Evolutionary conservation across 2,888 invertebrate genomes (phyloP).

Genomic region (Ennomos erosarius): DNA sequence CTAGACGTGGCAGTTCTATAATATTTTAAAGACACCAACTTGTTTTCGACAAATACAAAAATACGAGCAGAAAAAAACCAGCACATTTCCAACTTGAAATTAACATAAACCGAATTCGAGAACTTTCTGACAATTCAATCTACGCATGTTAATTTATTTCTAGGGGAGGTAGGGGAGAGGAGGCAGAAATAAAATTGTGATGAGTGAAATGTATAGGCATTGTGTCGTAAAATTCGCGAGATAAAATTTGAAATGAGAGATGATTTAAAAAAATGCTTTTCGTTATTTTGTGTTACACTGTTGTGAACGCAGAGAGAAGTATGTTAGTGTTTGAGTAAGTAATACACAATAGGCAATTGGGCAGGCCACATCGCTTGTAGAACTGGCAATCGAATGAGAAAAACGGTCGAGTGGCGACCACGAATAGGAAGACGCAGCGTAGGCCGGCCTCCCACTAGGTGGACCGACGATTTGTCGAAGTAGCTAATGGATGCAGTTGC

Average conservation of each 20-base stretch:
- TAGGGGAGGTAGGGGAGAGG: conserved; percentile 32
- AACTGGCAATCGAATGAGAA: too few species aligned
- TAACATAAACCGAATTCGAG: conserved; percentile 50
- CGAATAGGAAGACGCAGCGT: too few species aligned
- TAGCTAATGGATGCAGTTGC: too few species aligned
- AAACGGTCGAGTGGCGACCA: too few species aligned
- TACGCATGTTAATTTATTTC: conserved; percentile 65
- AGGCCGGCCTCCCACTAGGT: too few species aligned
- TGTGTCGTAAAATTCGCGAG: conserved; percentile 12
- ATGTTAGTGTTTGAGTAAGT: too few species aligned
- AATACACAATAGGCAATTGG: too few species aligned
- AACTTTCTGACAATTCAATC: conserved; percentile 62
- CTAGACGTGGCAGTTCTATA: too few species aligned
- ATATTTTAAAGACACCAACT: conserved; percentile 4
- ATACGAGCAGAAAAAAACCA: conserved; percentile 14
- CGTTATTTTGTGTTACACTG: too few species aligned
- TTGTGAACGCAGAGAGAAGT: too few species aligned
- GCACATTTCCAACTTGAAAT: conserved; percentile 42
- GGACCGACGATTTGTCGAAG: too few species aligned
- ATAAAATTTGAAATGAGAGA: conserved; percentile 15
- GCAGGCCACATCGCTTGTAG: too few species aligned
- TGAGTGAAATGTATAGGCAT: conserved; percentile 29
- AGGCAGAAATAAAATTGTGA: conserved; percentile 20
- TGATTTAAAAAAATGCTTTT: neutral
- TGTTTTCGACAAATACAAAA: conserved; percentile 20